These are phyloP conservation scores for Stegophylla sp. DNA, from an alignment of 2,888 invertebrate genomes.

Conservation along the genomic window DNA sequence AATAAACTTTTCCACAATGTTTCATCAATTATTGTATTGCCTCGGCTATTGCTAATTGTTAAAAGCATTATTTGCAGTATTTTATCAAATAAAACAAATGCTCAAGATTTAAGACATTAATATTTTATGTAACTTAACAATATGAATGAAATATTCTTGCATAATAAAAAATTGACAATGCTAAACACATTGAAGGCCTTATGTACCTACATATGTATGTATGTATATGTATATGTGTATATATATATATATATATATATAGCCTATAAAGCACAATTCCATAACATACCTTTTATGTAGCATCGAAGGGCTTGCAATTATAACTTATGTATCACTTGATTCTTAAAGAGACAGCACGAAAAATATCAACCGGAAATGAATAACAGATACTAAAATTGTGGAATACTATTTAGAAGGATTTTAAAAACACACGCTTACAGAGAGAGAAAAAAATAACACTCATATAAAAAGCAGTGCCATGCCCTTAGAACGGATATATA, in stretches of 20 bases:
- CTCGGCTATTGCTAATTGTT: not conserved
- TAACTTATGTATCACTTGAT: constrained; percentile 27
- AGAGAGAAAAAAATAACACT: constrained; percentile 50
- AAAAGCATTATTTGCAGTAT: not conserved
- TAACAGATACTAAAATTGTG: constrained; percentile 29
- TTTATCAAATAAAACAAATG: constrained; percentile 21
- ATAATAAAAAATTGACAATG: constrained; percentile 45
- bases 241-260: constrained; percentile 16
- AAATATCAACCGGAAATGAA: constrained; percentile 48
- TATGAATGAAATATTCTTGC: constrained; percentile 43
- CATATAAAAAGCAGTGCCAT: constrained; percentile 56
- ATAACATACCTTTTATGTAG: constrained; percentile 51
- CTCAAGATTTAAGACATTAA: not conserved
- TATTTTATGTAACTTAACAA: not conserved
- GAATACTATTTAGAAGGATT: constrained; percentile 45
- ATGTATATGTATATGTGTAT: constrained; percentile 17
- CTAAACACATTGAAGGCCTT: constrained; percentile 50
- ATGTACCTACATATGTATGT: too few species aligned
- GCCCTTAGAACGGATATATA: constrained; percentile 59
- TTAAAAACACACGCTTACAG: constrained; percentile 54
- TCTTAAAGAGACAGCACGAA: constrained; percentile 30
- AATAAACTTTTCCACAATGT: not conserved
- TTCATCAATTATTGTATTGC: too few species aligned
- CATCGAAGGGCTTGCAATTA: constrained; percentile 29
- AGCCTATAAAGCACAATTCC: constrained; percentile 30